phyloP scores from a whole-genome alignment of 2,113 vertebrate species.

The Carassius auratus region DNA sequence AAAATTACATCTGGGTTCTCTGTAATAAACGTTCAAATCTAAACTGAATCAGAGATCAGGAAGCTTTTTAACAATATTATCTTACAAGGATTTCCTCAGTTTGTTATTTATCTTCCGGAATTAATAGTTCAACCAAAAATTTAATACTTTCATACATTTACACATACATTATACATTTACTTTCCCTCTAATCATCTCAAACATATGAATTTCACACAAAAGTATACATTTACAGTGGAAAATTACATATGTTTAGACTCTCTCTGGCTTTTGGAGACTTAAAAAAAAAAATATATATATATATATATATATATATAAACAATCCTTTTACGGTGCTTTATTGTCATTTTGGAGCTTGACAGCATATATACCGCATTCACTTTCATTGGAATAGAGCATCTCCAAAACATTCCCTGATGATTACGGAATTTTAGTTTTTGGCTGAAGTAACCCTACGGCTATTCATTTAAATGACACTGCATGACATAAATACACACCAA shows the following conservation, averaged over 20 bases:
- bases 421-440: neutral
- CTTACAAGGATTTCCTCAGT: neutral
- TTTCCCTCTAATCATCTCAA: neutral
- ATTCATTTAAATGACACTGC: neutral
- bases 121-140: neutral
- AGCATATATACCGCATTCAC: neutral
- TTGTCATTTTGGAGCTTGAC: neutral
- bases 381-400: neutral
- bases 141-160: too few relatives aligned
- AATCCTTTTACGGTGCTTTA: neutral
- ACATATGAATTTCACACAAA: neutral
- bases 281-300: too few relatives aligned
- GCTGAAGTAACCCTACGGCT: neutral
- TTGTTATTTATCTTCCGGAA: neutral
- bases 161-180: too few relatives aligned
- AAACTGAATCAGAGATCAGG: conserved; percentile 62
- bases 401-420: neutral
- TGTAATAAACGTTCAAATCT: conserved; percentile 66
- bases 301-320: neutral
- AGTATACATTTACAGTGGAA: neutral
- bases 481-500: neutral
- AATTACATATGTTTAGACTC: neutral
- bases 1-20: conserved; percentile 65
- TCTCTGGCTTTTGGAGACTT: neutral
- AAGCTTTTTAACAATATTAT: neutral